Conservation (phyloP, 2,113 vertebrate species). For the Machaerirhynchus nigripectus region DNA sequence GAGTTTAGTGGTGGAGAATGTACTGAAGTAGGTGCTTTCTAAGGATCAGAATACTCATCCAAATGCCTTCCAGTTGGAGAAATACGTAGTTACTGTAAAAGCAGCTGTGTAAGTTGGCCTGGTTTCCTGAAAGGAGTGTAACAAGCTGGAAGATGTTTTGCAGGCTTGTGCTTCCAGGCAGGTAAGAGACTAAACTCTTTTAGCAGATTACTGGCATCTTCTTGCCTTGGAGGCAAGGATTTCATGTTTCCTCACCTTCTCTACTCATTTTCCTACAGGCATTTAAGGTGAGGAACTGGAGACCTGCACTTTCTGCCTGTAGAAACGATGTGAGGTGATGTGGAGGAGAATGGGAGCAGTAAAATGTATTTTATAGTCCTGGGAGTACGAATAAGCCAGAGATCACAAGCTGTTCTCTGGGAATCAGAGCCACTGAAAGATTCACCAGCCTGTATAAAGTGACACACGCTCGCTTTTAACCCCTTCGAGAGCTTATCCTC, state of each 20-base stretch:
- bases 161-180: not conserved
- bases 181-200: not conserved
- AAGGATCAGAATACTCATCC: not conserved
- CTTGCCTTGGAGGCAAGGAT: not conserved
- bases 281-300: not conserved
- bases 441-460: not conserved
- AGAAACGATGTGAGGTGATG: accelerated
- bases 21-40: not conserved
- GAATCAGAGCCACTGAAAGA: not conserved
- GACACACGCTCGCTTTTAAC: not conserved
- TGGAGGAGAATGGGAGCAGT: not conserved
- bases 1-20: not conserved
- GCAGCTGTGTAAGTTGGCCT: not conserved
- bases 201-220: not conserved
- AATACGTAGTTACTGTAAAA: not conserved
- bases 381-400: not conserved
- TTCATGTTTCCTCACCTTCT: not conserved
- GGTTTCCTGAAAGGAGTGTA: not conserved
- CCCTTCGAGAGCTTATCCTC: not conserved
- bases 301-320: not conserved
- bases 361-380: not conserved
- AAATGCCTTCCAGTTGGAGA: not conserved
- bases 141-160: not conserved
- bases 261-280: not conserved
- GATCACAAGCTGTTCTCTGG: not conserved